These are phyloP conservation scores for Brachypteracias leptosomus DNA, from an alignment of 2,113 vertebrate genomes.

Conservation along the genomic window DNA sequence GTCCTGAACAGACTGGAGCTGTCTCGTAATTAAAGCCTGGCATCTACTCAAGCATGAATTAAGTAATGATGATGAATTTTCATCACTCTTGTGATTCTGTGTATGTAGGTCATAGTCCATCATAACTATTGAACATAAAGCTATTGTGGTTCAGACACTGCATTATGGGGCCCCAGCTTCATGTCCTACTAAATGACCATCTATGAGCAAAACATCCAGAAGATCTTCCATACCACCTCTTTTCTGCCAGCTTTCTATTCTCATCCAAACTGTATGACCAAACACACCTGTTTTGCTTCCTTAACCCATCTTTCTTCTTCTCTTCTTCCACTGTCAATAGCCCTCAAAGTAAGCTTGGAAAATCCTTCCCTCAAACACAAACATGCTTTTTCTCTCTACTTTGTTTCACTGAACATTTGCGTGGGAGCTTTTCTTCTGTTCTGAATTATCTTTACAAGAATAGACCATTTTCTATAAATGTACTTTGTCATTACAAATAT, in stretches of 20 bases:
- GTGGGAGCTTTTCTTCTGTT: background rate
- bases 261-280: background rate
- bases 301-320: background rate
- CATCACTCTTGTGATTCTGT: background rate
- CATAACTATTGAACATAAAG: background rate
- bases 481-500: background rate
- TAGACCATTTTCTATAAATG: background rate
- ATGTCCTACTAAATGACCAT: background rate
- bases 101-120: conserved; percentile 15
- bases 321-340: background rate
- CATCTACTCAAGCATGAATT: conserved; percentile 5
- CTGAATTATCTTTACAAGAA: background rate
- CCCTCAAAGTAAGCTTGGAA: background rate
- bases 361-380: background rate
- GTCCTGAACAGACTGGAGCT: background rate
- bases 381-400: background rate
- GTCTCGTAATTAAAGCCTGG: background rate
- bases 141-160: background rate
- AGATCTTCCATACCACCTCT: background rate
- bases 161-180: background rate
- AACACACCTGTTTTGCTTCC: background rate
- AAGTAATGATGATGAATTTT: conserved; percentile 28
- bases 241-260: background rate
- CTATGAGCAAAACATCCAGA: background rate
- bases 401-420: background rate